Evolutionary conservation across 2,797 vertebrate species (phyloP), one percentile per base, ranked within the genome.

Genomic region (Acrossocheilus wenchowensis): DNA sequence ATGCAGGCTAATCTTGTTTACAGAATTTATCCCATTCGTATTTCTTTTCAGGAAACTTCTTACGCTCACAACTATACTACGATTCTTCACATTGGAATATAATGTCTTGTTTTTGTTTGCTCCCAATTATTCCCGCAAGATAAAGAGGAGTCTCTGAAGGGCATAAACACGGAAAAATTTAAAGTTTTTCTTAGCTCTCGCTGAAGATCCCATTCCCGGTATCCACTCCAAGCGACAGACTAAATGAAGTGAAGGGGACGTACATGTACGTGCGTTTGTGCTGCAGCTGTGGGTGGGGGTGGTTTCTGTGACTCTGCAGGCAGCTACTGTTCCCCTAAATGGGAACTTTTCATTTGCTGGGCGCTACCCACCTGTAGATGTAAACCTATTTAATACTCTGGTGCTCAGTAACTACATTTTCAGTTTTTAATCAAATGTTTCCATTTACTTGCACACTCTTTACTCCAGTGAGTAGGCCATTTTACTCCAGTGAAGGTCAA

Each of bases 161-260:
- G 94, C 94, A 91, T 94, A 95, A 88, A 96, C 90, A 88, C 95
- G 94, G 90, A 95, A 96, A 91, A 95, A 96, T 74, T 91, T 75
- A 88, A 94, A 96, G 93, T 92, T 95, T 94, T 96, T 96, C 95
- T 95, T 96, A 89, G 88, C 92, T 90, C 88, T 90, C 48, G 92
- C 92, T 94, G 87, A 87, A 93, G 95, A 92, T 95, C 95, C 95
- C 95, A 96, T 96, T 95, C 94, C 95, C 94, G 91, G 94, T 93
- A 93, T 95, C 91, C 85, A 92, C 91, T 87, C 90, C 87, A 54
- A 93, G 93, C 90, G 90, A 92, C 81, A 72, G 92, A 83, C 88
- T 89, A 86, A 90, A 85, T 78, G 86, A 92, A 89, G 91, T 91
- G 92, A 64, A 82, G 48, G 5, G 26, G 73, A 75, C 17, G 82